Conservation (phyloP, 1,140 invertebrate species). For the Ooceraea biroi region DNA sequence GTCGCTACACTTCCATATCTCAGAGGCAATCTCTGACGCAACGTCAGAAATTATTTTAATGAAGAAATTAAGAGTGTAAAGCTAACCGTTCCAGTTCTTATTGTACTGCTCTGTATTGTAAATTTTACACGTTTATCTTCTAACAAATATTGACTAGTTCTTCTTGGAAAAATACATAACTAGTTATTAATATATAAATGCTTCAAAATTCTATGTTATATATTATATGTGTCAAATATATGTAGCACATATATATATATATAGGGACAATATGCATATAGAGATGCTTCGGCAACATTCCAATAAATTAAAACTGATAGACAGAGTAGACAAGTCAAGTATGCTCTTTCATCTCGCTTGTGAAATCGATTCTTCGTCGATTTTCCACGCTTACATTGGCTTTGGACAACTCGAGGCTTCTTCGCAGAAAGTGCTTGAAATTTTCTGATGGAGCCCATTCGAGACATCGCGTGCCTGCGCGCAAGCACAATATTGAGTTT, state of each 20-base stretch:
- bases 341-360: neutral
- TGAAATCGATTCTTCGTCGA: conserved; percentile 56
- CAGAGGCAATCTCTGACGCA: neutral
- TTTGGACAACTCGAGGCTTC: conserved; percentile 52
- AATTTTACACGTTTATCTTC: neutral
- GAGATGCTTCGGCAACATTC: neutral
- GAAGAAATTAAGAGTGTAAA: conserved; percentile 6
- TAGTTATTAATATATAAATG: no score
- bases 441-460: conserved; percentile 61
- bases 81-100: neutral
- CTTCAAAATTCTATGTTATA: no score
- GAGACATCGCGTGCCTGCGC: conserved; percentile 49
- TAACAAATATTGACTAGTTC: no score
- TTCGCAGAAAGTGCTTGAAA: conserved; percentile 59
- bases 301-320: conserved; percentile 17
- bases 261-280: no score
- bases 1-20: conserved; percentile 5
- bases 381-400: conserved; percentile 27
- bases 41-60: conserved; percentile 46
- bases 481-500: conserved; percentile 60
- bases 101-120: conserved; percentile 3
- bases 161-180: no score
- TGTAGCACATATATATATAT: no score
- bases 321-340: conserved; percentile 38
- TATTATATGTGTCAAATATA: no score